Percentiles rank a stretch among this genome's conserved stretches.
These are phyloP conservation scores for Macaca mulatta DNA, from an alignment of 2,113 vertebrate species.

Conservation along the genomic window DNA sequence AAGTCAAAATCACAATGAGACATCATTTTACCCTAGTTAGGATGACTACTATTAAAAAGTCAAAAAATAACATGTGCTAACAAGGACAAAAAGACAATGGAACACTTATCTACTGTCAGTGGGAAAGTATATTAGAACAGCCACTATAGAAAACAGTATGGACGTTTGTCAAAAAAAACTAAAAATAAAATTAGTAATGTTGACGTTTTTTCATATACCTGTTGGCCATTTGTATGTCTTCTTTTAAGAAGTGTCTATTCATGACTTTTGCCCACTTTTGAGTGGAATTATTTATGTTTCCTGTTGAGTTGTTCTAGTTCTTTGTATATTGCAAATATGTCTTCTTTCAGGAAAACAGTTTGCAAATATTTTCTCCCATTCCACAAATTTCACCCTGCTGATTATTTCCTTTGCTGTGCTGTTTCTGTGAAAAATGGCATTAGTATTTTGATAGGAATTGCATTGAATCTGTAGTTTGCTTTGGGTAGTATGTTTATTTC, in stretches of 20 bases:
- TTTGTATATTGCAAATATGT: not conserved
- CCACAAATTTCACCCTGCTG: not conserved
- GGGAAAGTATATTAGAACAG: no score
- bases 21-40: no score
- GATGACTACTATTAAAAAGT: no score
- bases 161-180: no score
- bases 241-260: not conserved
- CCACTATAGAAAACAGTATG: no score
- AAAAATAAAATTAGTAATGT: not conserved
- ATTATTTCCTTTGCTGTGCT: not conserved
- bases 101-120: no score
- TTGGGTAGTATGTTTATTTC: not conserved
- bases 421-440: not conserved
- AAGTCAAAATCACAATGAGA: no score
- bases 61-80: no score
- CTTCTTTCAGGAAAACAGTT: not conserved
- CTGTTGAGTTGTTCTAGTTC: not conserved
- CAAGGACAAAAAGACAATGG: no score
- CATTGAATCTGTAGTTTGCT: not conserved
- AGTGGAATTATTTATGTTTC: not conserved
- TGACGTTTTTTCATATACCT: not conserved
- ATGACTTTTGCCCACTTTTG: not conserved
- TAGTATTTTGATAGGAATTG: not conserved
- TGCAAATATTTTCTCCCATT: not conserved
- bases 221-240: not conserved